Percentiles rank a stretch among this genome's conserved stretches.
These are phyloP conservation scores for Ptilonorhynchus violaceus DNA, from an alignment of 2,113 vertebrate species.

Conservation along the genomic window DNA sequence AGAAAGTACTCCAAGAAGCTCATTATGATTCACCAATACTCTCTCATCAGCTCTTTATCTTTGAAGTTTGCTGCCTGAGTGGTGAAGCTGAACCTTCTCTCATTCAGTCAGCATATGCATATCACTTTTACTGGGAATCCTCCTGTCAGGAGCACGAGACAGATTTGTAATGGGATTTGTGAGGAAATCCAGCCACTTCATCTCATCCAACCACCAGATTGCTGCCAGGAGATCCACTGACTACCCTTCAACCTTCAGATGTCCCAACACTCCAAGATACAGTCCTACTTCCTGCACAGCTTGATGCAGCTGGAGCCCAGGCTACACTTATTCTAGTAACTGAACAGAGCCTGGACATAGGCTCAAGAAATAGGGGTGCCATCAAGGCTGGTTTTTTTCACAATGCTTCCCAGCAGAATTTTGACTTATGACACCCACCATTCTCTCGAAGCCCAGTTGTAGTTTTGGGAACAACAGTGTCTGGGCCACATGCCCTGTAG, in stretches of 20 bases:
- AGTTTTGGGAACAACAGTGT: neutral
- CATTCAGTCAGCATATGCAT: neutral
- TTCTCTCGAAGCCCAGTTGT: neutral
- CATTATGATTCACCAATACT: neutral
- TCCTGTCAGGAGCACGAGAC: neutral
- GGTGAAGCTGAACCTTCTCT: neutral
- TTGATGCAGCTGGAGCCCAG: neutral
- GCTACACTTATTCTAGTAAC: neutral
- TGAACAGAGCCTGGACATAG: neutral
- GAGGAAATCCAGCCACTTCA: neutral
- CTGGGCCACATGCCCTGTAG: neutral
- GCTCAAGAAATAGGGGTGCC: neutral
- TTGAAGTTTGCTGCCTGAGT: neutral
- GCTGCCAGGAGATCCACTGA: neutral
- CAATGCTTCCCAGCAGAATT: neutral
- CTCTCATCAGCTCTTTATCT: neutral
- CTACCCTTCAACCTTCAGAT: neutral
- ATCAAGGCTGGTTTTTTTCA: accelerated
- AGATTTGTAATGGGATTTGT: neutral
- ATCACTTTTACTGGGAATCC: neutral
- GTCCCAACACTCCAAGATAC: neutral
- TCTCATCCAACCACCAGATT: neutral
- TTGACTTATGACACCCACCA: neutral
- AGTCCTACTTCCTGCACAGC: neutral
- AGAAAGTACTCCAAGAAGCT: neutral